Conservation (phyloP, 2,888 invertebrate species). For the Ashinkailepas kermadecensis region DNA sequence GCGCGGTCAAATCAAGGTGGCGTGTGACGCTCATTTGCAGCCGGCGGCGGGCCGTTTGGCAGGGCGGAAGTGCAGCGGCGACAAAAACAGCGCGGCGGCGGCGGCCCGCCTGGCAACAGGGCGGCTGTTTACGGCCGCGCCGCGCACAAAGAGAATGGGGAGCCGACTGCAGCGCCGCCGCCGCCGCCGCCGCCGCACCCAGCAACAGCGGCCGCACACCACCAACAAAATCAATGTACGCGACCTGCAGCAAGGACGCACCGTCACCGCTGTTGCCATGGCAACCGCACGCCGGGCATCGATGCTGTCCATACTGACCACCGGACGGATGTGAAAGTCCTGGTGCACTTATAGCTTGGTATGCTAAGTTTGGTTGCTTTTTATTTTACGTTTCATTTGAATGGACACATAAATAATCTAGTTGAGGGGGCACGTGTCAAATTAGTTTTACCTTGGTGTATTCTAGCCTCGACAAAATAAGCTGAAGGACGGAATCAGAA, state of each 20-base stretch:
- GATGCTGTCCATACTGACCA: no score
- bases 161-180: not conserved
- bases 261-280: conserved; percentile 6
- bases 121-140: not conserved
- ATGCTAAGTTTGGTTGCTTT: no score
- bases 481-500: no score
- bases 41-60: not conserved
- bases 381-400: no score
- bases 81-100: not conserved
- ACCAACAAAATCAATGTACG: not conserved
- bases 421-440: no score
- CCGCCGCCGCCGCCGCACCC: not conserved
- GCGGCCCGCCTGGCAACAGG: not conserved
- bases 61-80: not conserved
- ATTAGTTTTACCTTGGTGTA: no score
- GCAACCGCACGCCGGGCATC: not conserved
- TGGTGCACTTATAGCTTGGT: no score
- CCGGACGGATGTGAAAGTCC: no score
- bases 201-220: not conserved
- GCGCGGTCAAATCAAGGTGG: no score
- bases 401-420: no score
- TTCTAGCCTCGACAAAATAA: no score
- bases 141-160: not conserved
- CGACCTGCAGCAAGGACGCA: conserved; percentile 2
- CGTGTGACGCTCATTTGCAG: no score